These are phyloP conservation scores for Sinopyrophorus schimmeli DNA, from an alignment of 2,888 invertebrate species.

Conservation along the genomic window DNA sequence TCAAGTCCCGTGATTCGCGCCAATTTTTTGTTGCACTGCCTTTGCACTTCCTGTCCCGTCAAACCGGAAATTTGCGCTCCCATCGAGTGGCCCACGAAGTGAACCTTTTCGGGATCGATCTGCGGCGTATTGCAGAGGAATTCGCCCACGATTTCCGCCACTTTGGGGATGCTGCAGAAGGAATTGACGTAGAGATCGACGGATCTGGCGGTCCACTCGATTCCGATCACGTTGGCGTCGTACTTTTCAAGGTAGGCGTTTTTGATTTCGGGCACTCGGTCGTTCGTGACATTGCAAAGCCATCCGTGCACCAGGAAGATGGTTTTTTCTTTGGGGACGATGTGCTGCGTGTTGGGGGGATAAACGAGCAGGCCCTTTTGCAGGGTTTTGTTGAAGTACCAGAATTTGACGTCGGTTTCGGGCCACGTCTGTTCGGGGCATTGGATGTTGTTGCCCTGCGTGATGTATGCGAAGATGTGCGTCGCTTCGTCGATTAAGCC, in stretches of 20 bases:
- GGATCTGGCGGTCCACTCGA: conserved; percentile 13
- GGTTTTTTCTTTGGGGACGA: conserved; percentile 4
- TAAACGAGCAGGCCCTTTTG: no score
- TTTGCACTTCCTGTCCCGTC: conserved; percentile 10
- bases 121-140: conserved; percentile 3
- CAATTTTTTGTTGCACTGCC: conserved; percentile 3
- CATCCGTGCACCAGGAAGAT: conserved; percentile 14
- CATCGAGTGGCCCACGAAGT: conserved; percentile 21
- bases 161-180: conserved; percentile 1
- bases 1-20: conserved; percentile 22
- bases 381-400: no score
- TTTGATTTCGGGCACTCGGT: conserved; percentile 10
- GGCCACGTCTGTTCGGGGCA: neutral
- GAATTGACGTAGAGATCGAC: conserved; percentile 2
- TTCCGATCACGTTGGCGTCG: conserved; percentile 12
- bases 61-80: conserved; percentile 22
- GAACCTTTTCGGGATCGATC: conserved; percentile 4
- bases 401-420: neutral
- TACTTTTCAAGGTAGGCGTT: conserved; percentile 16
- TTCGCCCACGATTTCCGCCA: conserved; percentile 7
- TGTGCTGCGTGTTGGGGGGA: neutral
- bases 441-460: neutral
- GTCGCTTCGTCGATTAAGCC: neutral
- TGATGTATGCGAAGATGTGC: neutral
- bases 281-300: conserved; percentile 2